Evolutionary conservation across 2,797 vertebrate species (phyloP).

Genomic region (Myiotriccus ornatus): DNA sequence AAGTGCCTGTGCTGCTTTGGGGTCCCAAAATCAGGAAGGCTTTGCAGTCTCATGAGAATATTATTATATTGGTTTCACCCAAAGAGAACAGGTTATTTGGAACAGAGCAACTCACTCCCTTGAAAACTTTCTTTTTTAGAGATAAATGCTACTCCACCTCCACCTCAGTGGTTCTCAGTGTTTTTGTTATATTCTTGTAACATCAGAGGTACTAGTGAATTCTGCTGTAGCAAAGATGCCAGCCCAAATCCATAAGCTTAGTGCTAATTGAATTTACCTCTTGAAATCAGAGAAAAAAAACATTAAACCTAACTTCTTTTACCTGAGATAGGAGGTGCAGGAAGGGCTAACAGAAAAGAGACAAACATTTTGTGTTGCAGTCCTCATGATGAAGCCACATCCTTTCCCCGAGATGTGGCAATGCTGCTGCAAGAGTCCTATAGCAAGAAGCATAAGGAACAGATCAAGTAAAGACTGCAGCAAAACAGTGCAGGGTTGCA

Average conservation of each 20-base stretch:
- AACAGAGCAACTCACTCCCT: background rate
- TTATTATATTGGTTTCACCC: background rate
- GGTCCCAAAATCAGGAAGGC: background rate
- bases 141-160: background rate
- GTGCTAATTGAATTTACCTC: background rate
- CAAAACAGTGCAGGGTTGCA: background rate
- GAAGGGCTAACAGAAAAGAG: background rate
- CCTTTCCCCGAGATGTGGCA: background rate
- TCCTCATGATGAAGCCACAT: rapidly evolving
- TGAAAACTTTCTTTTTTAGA: background rate
- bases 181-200: background rate
- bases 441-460: rapidly evolving
- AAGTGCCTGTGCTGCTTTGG: background rate
- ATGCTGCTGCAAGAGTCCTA: background rate
- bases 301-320: background rate
- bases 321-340: background rate
- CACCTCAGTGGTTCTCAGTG: background rate
- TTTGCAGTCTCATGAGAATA: background rate
- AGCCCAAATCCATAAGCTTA: background rate
- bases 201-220: background rate
- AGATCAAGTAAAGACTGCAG: background rate
- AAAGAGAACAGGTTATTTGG: background rate
- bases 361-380: background rate
- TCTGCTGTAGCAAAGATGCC: background rate
- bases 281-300: background rate